A percentile compares a stretch with the other conserved stretches of the same genome.
Evolutionary conservation across 1,140 invertebrate genomes (phyloP).

Genomic region (Temnothorax longispinosus): DNA sequence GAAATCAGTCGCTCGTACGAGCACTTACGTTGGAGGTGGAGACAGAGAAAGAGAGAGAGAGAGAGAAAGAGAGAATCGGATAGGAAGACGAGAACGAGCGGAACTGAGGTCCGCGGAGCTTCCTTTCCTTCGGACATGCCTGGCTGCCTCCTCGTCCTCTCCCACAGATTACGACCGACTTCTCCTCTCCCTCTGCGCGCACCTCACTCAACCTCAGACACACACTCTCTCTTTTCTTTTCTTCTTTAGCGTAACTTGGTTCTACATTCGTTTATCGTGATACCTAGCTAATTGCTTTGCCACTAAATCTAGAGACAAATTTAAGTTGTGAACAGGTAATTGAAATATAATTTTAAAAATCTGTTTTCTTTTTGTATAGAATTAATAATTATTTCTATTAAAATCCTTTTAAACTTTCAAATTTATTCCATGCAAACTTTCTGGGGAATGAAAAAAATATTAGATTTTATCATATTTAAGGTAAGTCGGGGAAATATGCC

Average conservation of each 20-base stretch:
- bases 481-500: no score
- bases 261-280: not conserved
- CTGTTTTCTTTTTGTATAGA: not conserved
- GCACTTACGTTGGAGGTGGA: constrained; percentile 20
- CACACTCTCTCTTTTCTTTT: constrained; percentile 29
- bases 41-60: constrained; percentile 6
- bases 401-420: not conserved
- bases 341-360: not conserved
- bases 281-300: not conserved
- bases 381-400: not conserved
- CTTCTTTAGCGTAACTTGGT: not conserved
- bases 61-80: constrained; percentile 34
- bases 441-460: not conserved
- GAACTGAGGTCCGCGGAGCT: constrained; percentile 81
- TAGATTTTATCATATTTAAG: not conserved
- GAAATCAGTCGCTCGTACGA: constrained; percentile 56
- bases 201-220: not conserved
- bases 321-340: not conserved
- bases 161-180: constrained; percentile 77
- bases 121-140: constrained; percentile 81
- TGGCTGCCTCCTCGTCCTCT: constrained; percentile 79
- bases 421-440: not conserved
- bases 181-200: not conserved
- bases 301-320: not conserved
- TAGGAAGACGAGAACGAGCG: constrained; percentile 80